Evolutionary conservation across 2,113 vertebrate species (phyloP).

Genomic region (Paracanthobrama guichenoti): DNA sequence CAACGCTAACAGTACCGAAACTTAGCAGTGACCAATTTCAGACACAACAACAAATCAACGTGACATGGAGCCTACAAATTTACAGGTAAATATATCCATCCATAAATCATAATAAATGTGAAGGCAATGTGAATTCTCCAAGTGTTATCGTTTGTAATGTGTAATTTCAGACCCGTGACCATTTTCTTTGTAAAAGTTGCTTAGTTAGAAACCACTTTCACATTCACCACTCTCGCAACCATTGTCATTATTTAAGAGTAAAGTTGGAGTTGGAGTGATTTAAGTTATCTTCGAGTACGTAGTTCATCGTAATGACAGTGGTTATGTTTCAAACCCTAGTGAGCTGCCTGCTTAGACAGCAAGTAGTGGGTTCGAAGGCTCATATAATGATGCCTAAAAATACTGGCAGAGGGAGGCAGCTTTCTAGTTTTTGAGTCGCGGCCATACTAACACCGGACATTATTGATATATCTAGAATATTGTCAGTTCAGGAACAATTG

Average conservation of each 20-base stretch:
- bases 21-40: constrained; percentile 4
- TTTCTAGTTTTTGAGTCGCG: not conserved
- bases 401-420: not conserved
- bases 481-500: not conserved
- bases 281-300: not conserved
- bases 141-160: not conserved
- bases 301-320: no score
- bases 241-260: not conserved
- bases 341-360: not conserved
- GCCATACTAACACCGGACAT: not conserved
- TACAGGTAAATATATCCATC: constrained; percentile 68
- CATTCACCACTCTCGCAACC: not conserved
- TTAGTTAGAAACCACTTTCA: not conserved
- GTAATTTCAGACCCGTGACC: not conserved
- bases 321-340: not conserved
- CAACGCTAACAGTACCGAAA: constrained; percentile 52
- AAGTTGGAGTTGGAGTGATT: not conserved
- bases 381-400: not conserved
- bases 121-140: not conserved
- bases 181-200: not conserved
- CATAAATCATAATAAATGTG: not conserved
- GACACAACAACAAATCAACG: not conserved
- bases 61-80: constrained; percentile 73
- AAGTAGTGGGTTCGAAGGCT: not conserved
- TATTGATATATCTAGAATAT: not conserved